Evolutionary conservation across 2,888 invertebrate species (phyloP), one percentile per base, ranked within the genome.

Genomic region (Tenthredo amoena): DNA sequence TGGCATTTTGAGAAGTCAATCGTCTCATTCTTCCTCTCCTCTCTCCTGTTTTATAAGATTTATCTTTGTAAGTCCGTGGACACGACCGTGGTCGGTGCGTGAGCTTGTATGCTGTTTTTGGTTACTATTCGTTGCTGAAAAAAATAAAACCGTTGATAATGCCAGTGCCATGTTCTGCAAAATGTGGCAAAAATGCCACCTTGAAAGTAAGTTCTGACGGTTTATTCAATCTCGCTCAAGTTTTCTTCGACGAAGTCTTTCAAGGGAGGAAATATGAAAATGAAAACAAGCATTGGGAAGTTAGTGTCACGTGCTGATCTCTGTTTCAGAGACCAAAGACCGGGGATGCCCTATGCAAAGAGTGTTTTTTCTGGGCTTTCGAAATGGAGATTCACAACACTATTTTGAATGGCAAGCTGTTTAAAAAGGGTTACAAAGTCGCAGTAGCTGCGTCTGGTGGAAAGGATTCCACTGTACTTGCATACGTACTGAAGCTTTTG

Each of bases 401-500:
- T 0, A 99, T 99, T 81, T 95, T 95, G 1, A 96, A 96, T 91
- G 97, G 96, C 37, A 95, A 97, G 87, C 94, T 99, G 79, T 99
- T 99, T 92, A 96, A 96, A 84, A 95, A 94, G 84, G 98, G 98
- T 0, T 96, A 98, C 90, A 97, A 96, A 65, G 98, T 99, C 40
- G 99, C 99, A 1, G 96, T 99, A 40, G 99, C 98, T 43, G 99
- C 99, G 0, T 98, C 98, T 58, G 98, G 98, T 47, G 98, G 98
- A 43, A 98, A 98, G 94, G 99, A 99, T 94, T 99, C 99, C 0
- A 99, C 99, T 2, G 99, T 99, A 21, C 94, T 99, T 85, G 99
- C 99, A 0, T 97, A 99, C 92, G 96, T 99, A 40, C 93, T 99
- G 90, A 99, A 99, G 94, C 94, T 97, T 2, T 94, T 99, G 15